phyloP scores from a whole-genome alignment of 2,113 vertebrate species.

The Ariopsis seemanni region DNA sequence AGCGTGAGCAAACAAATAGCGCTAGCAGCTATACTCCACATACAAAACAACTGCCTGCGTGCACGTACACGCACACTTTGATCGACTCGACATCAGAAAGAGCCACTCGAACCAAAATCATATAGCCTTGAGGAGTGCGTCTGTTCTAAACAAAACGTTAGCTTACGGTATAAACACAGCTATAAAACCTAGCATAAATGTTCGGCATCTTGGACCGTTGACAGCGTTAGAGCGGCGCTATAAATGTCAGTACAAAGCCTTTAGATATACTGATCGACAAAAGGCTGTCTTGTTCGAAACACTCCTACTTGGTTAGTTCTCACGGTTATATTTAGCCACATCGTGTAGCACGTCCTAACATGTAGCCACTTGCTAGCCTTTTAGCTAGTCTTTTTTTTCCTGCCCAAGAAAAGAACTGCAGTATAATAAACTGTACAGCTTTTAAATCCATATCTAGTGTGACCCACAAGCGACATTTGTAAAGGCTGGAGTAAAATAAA shows the following conservation, averaged over 20 bases:
- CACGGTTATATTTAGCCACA: neutral
- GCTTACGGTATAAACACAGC: neutral
- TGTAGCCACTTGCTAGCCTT: neutral
- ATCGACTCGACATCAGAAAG: neutral
- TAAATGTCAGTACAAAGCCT: neutral
- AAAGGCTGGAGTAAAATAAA: too few relatives aligned
- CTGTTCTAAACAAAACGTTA: neutral
- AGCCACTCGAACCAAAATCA: neutral
- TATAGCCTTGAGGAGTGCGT: neutral
- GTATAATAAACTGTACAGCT: too few relatives aligned
- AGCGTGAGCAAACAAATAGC: conserved; percentile 36
- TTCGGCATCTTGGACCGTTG: neutral
- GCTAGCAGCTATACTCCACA: neutral
- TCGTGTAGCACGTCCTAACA: too few relatives aligned
- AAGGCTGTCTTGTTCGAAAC: neutral
- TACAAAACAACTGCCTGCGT: neutral
- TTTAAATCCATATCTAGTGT: too few relatives aligned
- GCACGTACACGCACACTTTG: neutral
- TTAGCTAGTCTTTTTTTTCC: neutral
- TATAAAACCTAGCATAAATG: neutral
- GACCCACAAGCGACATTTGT: too few relatives aligned
- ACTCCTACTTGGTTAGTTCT: neutral
- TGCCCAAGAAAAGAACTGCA: neutral
- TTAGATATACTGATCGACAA: neutral
- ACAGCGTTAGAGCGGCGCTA: neutral